Evolutionary conservation across 92 coral and sea anemone species (phyloP), one percentile per base, ranked within the genome.

Genomic region (Phymanthus crucifer): DNA sequence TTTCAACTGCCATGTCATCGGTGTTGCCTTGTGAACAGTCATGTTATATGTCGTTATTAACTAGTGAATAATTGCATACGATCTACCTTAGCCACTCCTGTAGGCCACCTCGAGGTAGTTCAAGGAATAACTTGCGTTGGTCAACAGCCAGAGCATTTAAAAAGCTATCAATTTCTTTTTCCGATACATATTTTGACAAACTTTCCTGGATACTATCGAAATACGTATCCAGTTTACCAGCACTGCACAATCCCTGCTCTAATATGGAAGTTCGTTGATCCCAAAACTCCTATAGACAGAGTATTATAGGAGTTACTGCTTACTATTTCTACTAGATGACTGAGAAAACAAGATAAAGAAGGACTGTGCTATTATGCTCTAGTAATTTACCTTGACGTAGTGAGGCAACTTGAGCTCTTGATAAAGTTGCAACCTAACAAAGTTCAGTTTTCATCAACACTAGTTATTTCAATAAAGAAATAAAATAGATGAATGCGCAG

Each of bases 71-170:
- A 61, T 61, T 61, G 68, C 14, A 2, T 61, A 61, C n/a, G 68
- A 61, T 61, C 68, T 58, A 61, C 68, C 68, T 61, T 61, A 61
- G n/a, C 68, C 68, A 61, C 12, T 61, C n/a, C 68, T 61, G 68
- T 61, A 61, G 68, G n/a, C 9, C 68, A 21, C n/a, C 68, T 10
- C 14, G 68, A 14, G 68, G 68, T 27, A 61, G 68, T 2, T 61
- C 68, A 61, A 10, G 68, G 68, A 61, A 61, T 61, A 26, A 19
- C 27, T 61, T 61, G 32, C 21, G 68, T 61, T 61, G 68, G 32
- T 61, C 68, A 61, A 61, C n/a, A 3, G 14, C n/a, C n/a, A 61
- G 32, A 61, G 68, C 2, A 61, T 61, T 61, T 61, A 61, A 61
- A 61, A 61, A 61, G n/a, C n/a, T 0, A 61, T 61, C 68, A 61